Conservation (phyloP, 2,888 invertebrate species). For the Homarus gammarus region DNA sequence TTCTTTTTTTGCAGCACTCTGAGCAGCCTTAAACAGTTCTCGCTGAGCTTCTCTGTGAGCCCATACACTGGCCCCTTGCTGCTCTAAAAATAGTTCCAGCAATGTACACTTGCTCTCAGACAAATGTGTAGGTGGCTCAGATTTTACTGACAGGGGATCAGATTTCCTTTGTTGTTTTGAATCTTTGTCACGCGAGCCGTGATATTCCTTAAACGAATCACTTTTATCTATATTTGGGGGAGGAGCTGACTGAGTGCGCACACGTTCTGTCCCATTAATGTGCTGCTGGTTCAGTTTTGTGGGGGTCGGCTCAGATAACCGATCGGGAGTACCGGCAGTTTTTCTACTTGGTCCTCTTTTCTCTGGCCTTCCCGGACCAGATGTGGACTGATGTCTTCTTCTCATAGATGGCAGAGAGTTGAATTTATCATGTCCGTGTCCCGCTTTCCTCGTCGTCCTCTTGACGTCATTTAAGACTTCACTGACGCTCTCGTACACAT, state of each 20-base stretch:
- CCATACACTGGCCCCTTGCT: slow-evolving; percentile 75
- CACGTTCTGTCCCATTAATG: slow-evolving; percentile 67
- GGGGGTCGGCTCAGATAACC: slow-evolving; percentile 74
- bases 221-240: slow-evolving; percentile 70
- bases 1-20: slow-evolving; percentile 64
- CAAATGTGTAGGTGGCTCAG: slow-evolving; percentile 70
- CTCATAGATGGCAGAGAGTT: slow-evolving; percentile 75
- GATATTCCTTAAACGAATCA: slow-evolving; percentile 48
- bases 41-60: slow-evolving; percentile 73
- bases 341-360: slow-evolving; percentile 67
- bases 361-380: slow-evolving; percentile 59
- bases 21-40: slow-evolving; percentile 71
- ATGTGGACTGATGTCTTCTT: slow-evolving; percentile 55
- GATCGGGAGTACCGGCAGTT: slow-evolving; percentile 64
- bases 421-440: slow-evolving; percentile 71
- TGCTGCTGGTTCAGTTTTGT: slow-evolving; percentile 54
- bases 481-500: slow-evolving; percentile 73
- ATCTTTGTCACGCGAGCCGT: slow-evolving; percentile 43
- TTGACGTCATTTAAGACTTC: slow-evolving; percentile 67
- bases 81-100: slow-evolving; percentile 73
- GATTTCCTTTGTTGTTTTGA: slow-evolving; percentile 48
- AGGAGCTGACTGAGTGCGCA: slow-evolving; percentile 74
- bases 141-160: slow-evolving; percentile 68
- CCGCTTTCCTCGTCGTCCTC: slow-evolving; percentile 49
- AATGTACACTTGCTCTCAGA: slow-evolving; percentile 74